phyloP scores from a whole-genome alignment of 2,113 vertebrate genomes.

The Astur gentilis region DNA sequence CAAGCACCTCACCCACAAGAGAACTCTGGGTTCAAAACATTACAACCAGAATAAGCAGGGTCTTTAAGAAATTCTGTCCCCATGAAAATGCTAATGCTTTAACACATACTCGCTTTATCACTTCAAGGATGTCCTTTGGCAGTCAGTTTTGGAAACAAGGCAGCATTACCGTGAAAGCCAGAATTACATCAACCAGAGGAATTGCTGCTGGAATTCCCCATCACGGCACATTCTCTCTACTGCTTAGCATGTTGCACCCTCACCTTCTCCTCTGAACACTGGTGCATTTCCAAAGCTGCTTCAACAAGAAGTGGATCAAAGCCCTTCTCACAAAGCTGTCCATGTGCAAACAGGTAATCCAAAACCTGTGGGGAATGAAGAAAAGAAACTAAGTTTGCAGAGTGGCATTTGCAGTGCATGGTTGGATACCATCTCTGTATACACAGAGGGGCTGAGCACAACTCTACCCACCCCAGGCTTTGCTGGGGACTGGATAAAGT shows the following conservation, averaged over 20 bases:
- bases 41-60: neutral
- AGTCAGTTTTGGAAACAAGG: neutral
- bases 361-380: slow-evolving; percentile 70
- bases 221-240: accelerated
- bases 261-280: slow-evolving; percentile 96
- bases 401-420: accelerated
- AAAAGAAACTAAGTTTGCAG: neutral
- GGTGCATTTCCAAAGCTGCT: slow-evolving; percentile 94
- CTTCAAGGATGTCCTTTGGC: neutral
- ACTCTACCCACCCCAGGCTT: neutral
- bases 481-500: neutral
- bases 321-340: slow-evolving; percentile 93
- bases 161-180: neutral
- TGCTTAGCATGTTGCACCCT: neutral
- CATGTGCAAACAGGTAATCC: slow-evolving; percentile 91
- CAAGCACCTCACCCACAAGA: neutral
- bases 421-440: neutral
- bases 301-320: slow-evolving; percentile 92
- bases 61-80: neutral
- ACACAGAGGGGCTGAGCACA: accelerated
- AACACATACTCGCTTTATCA: neutral
- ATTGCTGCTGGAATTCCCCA: neutral
- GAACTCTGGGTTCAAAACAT: neutral
- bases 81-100: neutral
- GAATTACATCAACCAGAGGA: neutral